These are phyloP conservation scores for Eurytoma adleriae DNA, from an alignment of 2,888 invertebrate genomes.

Conservation along the genomic window DNA sequence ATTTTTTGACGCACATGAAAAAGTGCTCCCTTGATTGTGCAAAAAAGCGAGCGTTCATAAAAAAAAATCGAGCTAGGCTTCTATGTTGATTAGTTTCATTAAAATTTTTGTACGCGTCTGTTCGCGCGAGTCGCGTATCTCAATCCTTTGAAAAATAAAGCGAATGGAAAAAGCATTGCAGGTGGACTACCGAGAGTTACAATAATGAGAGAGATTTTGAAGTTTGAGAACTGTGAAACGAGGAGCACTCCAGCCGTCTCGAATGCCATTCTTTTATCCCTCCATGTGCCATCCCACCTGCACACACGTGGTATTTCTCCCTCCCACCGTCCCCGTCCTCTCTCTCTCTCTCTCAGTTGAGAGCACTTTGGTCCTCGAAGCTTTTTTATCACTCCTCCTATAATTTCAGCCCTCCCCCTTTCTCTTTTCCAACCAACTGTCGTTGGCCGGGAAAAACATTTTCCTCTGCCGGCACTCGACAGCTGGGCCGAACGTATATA, in stretches of 20 bases:
- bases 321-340: too few relatives aligned
- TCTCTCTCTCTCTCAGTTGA: background rate
- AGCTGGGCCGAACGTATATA: slow-evolving; percentile 37
- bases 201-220: slow-evolving; percentile 41
- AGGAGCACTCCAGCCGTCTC: slow-evolving; percentile 59
- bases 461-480: slow-evolving; percentile 22
- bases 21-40: background rate
- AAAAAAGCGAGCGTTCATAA: background rate
- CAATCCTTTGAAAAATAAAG: slow-evolving; percentile 9
- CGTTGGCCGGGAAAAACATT: slow-evolving; percentile 37
- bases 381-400: slow-evolving; percentile 46
- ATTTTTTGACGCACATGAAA: background rate
- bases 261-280: slow-evolving; percentile 54
- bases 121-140: background rate
- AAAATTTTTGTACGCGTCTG: slow-evolving; percentile 16
- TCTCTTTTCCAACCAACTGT: background rate
- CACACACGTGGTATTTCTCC: background rate
- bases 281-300: slow-evolving; percentile 35
- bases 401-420: slow-evolving; percentile 34
- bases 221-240: slow-evolving; percentile 63
- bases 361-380: slow-evolving; percentile 26
- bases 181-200: background rate
- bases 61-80: background rate
- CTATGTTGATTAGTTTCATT: slow-evolving; percentile 25
- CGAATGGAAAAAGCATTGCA: slow-evolving; percentile 6